Conservation (phyloP, 2,888 invertebrate genomes). For the Agonopterix arenella region DNA sequence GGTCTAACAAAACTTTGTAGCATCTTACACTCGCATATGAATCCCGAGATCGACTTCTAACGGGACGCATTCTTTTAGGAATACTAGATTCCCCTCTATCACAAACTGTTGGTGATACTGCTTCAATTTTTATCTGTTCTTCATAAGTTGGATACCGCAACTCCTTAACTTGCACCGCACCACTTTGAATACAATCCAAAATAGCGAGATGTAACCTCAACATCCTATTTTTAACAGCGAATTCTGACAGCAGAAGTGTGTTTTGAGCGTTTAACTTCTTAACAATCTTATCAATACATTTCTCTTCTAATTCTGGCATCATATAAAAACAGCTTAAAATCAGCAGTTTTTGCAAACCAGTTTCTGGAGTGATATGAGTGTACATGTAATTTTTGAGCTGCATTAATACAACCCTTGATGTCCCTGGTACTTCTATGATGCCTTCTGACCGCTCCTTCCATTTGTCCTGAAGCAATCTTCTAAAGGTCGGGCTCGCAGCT, state of each 20-base stretch:
- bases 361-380: neutral
- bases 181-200: slow-evolving; percentile 1
- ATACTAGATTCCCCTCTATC: no score
- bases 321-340: neutral
- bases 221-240: slow-evolving; percentile 4
- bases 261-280: neutral
- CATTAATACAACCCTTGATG: neutral
- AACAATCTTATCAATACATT: neutral
- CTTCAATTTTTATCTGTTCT: no score
- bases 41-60: no score
- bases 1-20: no score
- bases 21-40: no score
- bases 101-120: no score
- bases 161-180: no score
- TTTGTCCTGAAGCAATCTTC: neutral
- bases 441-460: neutral
- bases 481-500: slow-evolving; percentile 1
- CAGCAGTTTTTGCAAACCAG: neutral
- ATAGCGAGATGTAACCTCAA: slow-evolving; percentile 5
- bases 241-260: slow-evolving; percentile 1
- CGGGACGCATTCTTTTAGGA: no score
- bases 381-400: slow-evolving; percentile 4
- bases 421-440: neutral
- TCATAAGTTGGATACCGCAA: no score
- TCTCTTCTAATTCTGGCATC: slow-evolving; percentile 3